These are phyloP conservation scores for Adelphocoris suturalis DNA, from an alignment of 2,888 invertebrate genomes.

Conservation along the genomic window DNA sequence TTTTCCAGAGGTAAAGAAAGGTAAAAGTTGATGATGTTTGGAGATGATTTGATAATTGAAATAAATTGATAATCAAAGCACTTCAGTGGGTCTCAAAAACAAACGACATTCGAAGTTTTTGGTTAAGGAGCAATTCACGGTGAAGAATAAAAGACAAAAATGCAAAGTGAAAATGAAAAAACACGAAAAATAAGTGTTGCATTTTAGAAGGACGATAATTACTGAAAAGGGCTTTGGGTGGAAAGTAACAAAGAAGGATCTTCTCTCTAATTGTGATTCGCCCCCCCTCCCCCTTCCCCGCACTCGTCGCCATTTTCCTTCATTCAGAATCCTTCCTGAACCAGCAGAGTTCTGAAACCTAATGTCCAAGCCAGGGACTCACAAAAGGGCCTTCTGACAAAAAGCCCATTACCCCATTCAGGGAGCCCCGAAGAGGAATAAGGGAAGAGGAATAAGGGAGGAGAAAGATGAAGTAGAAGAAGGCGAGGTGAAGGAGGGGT, in stretches of 20 bases:
- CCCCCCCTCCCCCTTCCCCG: not conserved
- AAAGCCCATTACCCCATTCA: slow-evolving; percentile 68
- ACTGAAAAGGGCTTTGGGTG: slow-evolving; percentile 52
- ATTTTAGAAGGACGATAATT: slow-evolving; percentile 65
- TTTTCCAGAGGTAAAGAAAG: too few species aligned
- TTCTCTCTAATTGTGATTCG: slow-evolving; percentile 67
- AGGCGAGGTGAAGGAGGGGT: not conserved
- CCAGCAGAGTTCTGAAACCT: slow-evolving; percentile 62
- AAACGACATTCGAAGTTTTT: not conserved
- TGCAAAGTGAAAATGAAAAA: slow-evolving; percentile 47
- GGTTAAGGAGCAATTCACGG: not conserved
- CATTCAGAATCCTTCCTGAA: slow-evolving; percentile 50
- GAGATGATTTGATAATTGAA: too few species aligned
- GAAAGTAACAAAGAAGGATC: slow-evolving; percentile 67
- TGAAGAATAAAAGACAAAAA: slow-evolving; percentile 1
- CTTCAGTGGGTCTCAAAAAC: not conserved
- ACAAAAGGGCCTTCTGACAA: slow-evolving; percentile 62
- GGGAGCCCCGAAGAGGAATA: slow-evolving; percentile 10
- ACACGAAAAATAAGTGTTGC: slow-evolving; percentile 64
- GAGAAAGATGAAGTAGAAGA: slow-evolving; percentile 33
- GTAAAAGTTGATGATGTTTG: too few species aligned
- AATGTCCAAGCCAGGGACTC: slow-evolving; percentile 58
- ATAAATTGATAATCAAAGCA: not conserved
- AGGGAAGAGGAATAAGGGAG: slow-evolving; percentile 45
- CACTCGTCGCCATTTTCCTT: not conserved